phyloP scores from a whole-genome alignment of 1,140 invertebrate genomes.

The Philopotamus ludificatus region DNA sequence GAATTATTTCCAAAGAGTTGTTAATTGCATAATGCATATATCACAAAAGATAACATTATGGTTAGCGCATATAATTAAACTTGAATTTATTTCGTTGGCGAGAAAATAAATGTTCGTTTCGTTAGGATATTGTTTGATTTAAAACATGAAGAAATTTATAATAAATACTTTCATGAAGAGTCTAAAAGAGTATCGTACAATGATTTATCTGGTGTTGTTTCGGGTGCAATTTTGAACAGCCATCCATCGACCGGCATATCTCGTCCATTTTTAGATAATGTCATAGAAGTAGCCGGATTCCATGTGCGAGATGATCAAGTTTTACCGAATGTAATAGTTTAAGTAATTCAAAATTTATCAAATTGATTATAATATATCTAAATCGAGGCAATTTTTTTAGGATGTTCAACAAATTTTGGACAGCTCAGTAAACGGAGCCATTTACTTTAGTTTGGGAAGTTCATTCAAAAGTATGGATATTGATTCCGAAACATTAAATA shows the following conservation, averaged over 20 bases:
- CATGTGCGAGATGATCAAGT: slow-evolving; percentile 46
- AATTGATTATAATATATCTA: slow-evolving; percentile 42
- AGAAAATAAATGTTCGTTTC: not conserved
- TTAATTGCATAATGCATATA: not conserved
- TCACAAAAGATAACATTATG: not conserved
- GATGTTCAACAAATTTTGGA: slow-evolving; percentile 54
- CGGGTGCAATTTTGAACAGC: slow-evolving; percentile 54
- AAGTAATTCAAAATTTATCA: not conserved
- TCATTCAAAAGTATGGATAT: slow-evolving; percentile 51
- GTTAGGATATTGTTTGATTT: not conserved
- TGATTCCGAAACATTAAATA: slow-evolving; percentile 41
- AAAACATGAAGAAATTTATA: not conserved
- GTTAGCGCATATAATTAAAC: not conserved
- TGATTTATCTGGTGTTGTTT: not conserved
- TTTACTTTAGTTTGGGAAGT: slow-evolving; percentile 59
- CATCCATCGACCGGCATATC: slow-evolving; percentile 53
- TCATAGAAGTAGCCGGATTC: slow-evolving; percentile 59
- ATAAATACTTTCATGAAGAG: not conserved
- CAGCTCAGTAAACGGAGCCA: slow-evolving; percentile 50
- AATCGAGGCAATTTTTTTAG: too few species aligned
- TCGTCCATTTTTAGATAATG: slow-evolving; percentile 50
- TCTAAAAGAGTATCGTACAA: not conserved
- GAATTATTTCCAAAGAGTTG: not conserved
- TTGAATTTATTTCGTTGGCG: not conserved
- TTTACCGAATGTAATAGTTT: slow-evolving; percentile 40